Conservation (phyloP, 2,113 vertebrate genomes). For the Protobothrops mucrosquamatus region DNA sequence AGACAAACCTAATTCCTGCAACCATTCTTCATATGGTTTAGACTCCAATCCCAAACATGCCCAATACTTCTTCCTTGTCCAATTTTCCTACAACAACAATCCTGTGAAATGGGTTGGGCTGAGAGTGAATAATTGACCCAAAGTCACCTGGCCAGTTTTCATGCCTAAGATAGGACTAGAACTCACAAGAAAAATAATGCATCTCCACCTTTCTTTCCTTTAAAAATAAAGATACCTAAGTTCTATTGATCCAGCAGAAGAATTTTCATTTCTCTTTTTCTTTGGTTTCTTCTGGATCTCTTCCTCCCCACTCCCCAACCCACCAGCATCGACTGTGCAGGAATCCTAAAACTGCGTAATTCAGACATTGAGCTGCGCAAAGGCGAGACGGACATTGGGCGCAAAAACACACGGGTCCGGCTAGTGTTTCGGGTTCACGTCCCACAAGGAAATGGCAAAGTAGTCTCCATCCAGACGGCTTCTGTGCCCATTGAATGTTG, state of each 20-base stretch:
- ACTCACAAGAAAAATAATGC: neutral
- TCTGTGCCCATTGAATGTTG: conserved; percentile 92
- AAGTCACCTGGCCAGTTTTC: no score
- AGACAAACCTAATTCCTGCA: neutral
- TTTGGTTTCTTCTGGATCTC: neutral
- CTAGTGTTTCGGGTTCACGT: conserved; percentile 87
- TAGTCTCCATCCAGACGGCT: conserved; percentile 83
- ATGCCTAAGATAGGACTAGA: no score
- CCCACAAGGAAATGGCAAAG: conserved; percentile 79
- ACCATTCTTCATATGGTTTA: neutral
- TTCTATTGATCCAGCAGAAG: neutral
- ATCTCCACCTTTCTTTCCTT: neutral
- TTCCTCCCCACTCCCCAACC: neutral
- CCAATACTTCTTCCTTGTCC: neutral
- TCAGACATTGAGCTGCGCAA: conserved; percentile 92
- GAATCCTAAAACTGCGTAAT: conserved; percentile 90
- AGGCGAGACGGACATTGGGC: conserved; percentile 89
- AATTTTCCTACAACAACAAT: no score
- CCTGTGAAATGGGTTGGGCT: neutral
- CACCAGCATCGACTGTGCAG: conserved; percentile 87
- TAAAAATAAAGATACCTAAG: neutral
- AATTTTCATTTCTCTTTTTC: neutral
- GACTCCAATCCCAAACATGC: neutral
- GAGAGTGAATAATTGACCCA: neutral
- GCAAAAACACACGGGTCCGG: conserved; percentile 88